Conservation (phyloP, 2,113 vertebrate species). For the Anolis sagrei region DNA sequence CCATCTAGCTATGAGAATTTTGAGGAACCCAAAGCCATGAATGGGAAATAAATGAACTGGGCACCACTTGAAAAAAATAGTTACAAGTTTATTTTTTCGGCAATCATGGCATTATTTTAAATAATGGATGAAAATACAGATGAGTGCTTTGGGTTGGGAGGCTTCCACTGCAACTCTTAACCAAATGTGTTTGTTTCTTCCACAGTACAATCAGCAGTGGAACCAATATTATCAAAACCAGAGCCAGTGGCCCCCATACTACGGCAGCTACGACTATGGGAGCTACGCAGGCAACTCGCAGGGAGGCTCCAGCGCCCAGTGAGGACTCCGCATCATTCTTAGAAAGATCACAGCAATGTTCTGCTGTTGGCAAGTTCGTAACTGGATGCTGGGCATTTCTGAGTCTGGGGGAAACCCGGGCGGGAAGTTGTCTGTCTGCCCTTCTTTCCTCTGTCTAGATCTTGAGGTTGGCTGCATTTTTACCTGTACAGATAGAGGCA, state of each 20-base stretch:
- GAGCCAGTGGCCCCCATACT: slow-evolving; percentile 94
- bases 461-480: slow-evolving; percentile 27
- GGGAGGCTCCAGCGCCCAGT: slow-evolving; percentile 83
- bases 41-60: neutral
- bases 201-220: slow-evolving; percentile 91
- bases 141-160: neutral
- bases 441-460: slow-evolving; percentile 9
- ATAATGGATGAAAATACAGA: neutral
- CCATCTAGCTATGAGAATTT: neutral
- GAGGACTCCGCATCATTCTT: slow-evolving; percentile 49
- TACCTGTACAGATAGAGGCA: slow-evolving; percentile 28
- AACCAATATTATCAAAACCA: slow-evolving; percentile 96
- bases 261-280: slow-evolving; percentile 88
- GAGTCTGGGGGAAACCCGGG: neutral
- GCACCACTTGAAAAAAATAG: neutral
- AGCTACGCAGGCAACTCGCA: slow-evolving; percentile 77
- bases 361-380: neutral
- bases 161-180: neutral
- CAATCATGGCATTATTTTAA: neutral
- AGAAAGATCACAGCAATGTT: neutral
- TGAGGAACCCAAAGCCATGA: too few relatives aligned
- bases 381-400: neutral
- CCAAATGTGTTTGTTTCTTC: slow-evolving; percentile 1
- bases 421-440: neutral
- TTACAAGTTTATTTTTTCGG: too few relatives aligned